Base-by-base conservation (phyloP, 2,113 vertebrate species). In the Sitta europaea region DNA sequence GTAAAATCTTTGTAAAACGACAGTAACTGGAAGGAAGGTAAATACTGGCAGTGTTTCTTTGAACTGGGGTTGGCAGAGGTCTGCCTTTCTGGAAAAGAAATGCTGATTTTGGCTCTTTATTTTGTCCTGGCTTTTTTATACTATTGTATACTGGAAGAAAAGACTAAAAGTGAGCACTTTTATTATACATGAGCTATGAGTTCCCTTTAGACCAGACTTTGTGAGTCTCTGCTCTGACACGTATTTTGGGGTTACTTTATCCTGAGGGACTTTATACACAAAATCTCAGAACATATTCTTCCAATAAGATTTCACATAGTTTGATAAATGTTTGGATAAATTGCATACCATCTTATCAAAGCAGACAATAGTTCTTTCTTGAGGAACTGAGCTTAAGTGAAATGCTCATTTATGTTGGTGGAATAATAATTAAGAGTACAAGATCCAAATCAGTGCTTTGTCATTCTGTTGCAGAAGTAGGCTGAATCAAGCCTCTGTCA, bases 311-410 rank as follows among this genome's bases (percentile, higher is more conserved):
- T 89, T 95, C 14, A n/a, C 31, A 23, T 38, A 84, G 19, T 87
- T 89, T 55, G 35, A 80, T 74, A 94, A 91, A 89, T 80, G 28
- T 95, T 87, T 94, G 80, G 48, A 63, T 89, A 85, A 53, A 80
- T 91, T 91, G 87, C 43, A 55, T 91, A 19, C 47, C 24, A 28
- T 74, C 40, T 92, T 78, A 92, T 68, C 62, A 57, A 91, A 91
- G 50, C 31, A 91, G 58, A 92, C 67, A 94, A 15, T 67, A 80
- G 54, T 54, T 89, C 68, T 84, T 95, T 95, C 50, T 83, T 35
- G 63, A 68, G 55, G 27, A 88, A 50, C 33, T 18, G 38, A 80
- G 40, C 33, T 91, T 66, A 83, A 93, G 74, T 76, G 59, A 91
- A 92, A 66, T 73, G 33, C 21, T 89, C 11, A 33, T 83, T 88